Evolutionary conservation across 2,797 vertebrate species (phyloP), one percentile per base, ranked within the genome.

Genomic region (Siniperca scherzeri): DNA sequence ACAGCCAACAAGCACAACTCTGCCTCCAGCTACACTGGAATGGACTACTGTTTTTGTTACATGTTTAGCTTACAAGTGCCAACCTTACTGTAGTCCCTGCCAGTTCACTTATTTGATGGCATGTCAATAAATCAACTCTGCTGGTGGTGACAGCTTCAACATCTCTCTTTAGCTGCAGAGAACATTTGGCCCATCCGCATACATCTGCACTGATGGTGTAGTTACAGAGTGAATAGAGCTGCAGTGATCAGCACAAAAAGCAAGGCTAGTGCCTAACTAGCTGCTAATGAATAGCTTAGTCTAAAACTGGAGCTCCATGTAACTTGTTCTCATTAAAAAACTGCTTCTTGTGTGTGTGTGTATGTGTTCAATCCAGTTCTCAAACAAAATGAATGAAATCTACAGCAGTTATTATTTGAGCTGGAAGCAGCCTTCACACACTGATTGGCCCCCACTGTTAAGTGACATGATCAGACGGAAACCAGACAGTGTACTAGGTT

Each of bases 71-170:
- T 17, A 27, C 6, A 12, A 75, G 65, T 27, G 69, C 69, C 38
- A 60, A 46, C 62, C 46, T 62, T 14, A 42, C 69, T 73, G 27
- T 3, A 48, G 27, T 71, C 13, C n/a, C 17, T 14, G 38, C 69
- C n/a, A 50, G 7, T 57, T 79, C n/a, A 62, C 21, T 65, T 60
- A 38, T 67, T 53, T 44, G 9, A 44, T 30, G 67, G 38, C 30
- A 50, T n/a, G 66, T 25, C 68, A 70, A n/a, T 70, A 84, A 84
- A 84, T 84, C 57, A 57, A 56, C 46, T 74, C 59, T 57, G 60
- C 59, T 55, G 21, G 44, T 64, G 40, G 42, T 69, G 82, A 85
- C 82, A 64, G 57, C 60, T 56, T 77, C 69, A 59, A 55, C 42
- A 55, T 74, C 38, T 60, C 16, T 3, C 14, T 48, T 42, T 10